A percentile compares a stretch with the other conserved stretches of the same genome.
phyloP scores from a whole-genome alignment of 1,140 invertebrate species.

The Aricia agestis region DNA sequence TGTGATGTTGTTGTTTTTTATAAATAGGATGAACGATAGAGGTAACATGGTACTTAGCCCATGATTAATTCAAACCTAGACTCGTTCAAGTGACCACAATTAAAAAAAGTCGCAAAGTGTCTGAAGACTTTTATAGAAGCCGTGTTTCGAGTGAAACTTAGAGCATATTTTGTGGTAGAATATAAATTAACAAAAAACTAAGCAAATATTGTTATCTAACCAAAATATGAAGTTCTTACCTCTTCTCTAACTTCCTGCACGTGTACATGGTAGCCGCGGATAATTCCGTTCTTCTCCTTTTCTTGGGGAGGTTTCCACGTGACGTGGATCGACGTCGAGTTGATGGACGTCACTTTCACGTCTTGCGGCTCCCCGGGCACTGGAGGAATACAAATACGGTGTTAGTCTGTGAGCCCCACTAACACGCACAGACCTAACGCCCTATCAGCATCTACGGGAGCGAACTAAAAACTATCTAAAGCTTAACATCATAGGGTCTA shows the following conservation, averaged over 20 bases:
- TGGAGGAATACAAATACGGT: conserved; percentile 76
- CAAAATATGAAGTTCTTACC: conserved; percentile 66
- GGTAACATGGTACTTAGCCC: too few species aligned
- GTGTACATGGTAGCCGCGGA: conserved; percentile 96
- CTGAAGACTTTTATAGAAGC: too few species aligned
- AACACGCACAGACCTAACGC: conserved; percentile 56
- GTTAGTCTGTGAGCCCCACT: conserved; percentile 39
- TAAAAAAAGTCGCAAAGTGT: too few species aligned
- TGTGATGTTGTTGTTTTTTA: too few species aligned
- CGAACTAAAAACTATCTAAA: conserved; percentile 67
- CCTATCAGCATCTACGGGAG: conserved; percentile 75
- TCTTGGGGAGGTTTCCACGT: conserved; percentile 93
- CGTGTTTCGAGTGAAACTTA: too few species aligned
- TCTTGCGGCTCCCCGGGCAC: conserved; percentile 97
- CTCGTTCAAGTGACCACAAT: too few species aligned
- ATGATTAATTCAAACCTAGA: too few species aligned
- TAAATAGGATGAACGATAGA: too few species aligned
- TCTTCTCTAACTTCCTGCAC: conserved; percentile 93
- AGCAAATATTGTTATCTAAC: too few species aligned
- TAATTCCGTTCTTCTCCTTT: conserved; percentile 96
- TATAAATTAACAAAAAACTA: too few species aligned
- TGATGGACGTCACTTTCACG: conserved; percentile 89
- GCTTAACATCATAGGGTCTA: conserved; percentile 50
- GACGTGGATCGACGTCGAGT: conserved; percentile 95
- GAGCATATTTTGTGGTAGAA: too few species aligned